Conservation (phyloP, 2,113 vertebrate species). For the Hydrochoerus hydrochaeris region DNA sequence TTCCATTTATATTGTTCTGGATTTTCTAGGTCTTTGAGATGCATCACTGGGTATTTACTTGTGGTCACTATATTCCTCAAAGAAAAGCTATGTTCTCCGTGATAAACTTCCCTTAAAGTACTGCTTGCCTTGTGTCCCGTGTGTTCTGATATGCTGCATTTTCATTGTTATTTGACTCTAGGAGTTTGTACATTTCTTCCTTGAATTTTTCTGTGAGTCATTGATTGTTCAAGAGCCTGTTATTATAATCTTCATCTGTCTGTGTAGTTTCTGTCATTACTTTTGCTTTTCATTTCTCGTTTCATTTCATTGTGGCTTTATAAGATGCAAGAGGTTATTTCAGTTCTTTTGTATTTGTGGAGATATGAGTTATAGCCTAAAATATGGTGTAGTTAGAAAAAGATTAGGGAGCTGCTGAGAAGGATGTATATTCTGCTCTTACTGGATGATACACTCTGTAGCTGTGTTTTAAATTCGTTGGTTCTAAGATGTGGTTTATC, state of each 20-base stretch:
- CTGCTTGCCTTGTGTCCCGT: background rate
- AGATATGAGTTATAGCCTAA: background rate
- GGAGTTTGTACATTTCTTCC: background rate
- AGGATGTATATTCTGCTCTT: background rate
- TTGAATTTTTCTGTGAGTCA: background rate
- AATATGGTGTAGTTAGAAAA: background rate
- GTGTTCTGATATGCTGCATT: background rate
- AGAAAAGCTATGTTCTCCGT: background rate
- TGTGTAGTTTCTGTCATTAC: background rate
- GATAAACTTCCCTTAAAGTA: background rate
- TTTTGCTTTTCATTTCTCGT: background rate
- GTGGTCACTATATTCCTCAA: background rate
- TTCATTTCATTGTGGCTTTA: background rate
- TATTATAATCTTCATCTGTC: background rate
- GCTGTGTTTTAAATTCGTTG: background rate
- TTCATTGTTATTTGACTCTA: background rate
- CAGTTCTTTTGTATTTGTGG: background rate
- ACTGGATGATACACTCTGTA: background rate
- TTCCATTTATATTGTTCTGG: background rate
- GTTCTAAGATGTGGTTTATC: background rate
- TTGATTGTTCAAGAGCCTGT: background rate
- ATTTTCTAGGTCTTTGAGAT: background rate
- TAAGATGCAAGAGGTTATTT: background rate
- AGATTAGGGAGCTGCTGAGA: background rate
- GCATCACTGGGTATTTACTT: background rate